A percentile compares a stretch with the other conserved stretches of the same genome.
Conservation (phyloP, 2,888 invertebrate species). For the Meteorus cinctellus region DNA sequence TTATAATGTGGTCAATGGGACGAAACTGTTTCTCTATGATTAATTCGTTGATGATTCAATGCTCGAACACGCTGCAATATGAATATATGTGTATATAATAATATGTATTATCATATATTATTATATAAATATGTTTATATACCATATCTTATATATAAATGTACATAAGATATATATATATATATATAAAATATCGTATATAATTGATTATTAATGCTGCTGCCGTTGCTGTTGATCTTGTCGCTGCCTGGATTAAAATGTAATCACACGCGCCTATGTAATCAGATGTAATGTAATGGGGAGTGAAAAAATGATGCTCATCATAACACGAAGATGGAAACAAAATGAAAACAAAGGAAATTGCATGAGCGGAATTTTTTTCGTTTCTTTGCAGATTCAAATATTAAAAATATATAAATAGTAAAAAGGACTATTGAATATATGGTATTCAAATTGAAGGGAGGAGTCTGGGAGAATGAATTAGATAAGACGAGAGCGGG, state of each 20-base stretch:
- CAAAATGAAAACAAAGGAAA: neutral
- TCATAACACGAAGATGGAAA: neutral
- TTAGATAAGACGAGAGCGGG: neutral
- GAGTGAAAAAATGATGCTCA: conserved; percentile 3
- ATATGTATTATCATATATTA: too few species aligned
- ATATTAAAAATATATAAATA: conserved; percentile 1
- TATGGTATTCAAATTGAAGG: neutral
- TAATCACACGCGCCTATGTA: conserved; percentile 25
- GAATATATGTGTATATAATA: neutral
- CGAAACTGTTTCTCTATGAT: conserved; percentile 1
- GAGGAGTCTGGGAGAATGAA: neutral
- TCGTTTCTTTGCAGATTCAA: neutral
- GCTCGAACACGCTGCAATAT: conserved; percentile 13
- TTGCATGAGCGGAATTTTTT: neutral
- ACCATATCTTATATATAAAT: too few species aligned
- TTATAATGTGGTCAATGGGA: conserved; percentile 8
- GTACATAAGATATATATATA: too few species aligned
- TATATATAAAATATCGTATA: neutral
- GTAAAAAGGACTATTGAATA: neutral
- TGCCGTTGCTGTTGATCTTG: conserved; percentile 43
- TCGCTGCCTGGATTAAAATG: conserved; percentile 39
- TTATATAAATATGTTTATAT: too few species aligned
- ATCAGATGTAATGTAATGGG: conserved; percentile 1
- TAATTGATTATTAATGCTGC: conserved; percentile 26
- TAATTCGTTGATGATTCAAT: conserved; percentile 16